Evolutionary conservation across 2,888 invertebrate genomes (phyloP), one percentile per base, ranked within the genome.

Genomic region (Leucania comma): DNA sequence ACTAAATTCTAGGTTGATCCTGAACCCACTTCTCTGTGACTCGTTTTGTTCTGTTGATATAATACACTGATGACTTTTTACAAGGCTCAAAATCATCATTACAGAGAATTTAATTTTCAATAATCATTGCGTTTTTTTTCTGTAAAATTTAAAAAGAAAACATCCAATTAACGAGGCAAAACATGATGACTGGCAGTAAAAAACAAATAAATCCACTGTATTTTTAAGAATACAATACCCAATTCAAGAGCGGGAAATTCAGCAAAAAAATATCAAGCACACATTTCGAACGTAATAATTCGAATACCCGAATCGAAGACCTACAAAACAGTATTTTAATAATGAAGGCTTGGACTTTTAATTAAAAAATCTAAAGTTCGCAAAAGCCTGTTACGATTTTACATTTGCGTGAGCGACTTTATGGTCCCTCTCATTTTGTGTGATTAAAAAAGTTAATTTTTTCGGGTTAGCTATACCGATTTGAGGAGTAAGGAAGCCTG

Each of bases 391-490:
- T 85, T 85, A 86, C 85, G 82, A 86, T 81, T 76, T 84, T 82
- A 84, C 80, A 66, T 86, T 81, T 84, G 80, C 78, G 80, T 75
- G 74, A 80, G 71, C 62, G 68, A 76, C 73, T 82, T 82, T 76
- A 83, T 75, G 48, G 42, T 51, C 35, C 73, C 75, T 77, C 72
- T 77, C 78, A 71, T 79, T 85, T 78, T 68, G 75, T 85, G 70
- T 85, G 86, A 85, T 85, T 85, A 85, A 84, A 85, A 85, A 85
- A 85, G 80, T 85, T 85, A 66, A 59, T 72, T 75, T 82, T 82
- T 76, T 80, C 60, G 63, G 57, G 69, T 75, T 68, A 57, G 46
- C 32, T 46, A 68, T 61, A 70, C 66, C 48, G 68, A 67, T 78
- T 85, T 73, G 62, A 51, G 53, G 29, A 22, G 68, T 77, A 78